phyloP scores from a whole-genome alignment of 2,797 vertebrate genomes.

The Synaphobranchus kaupii region DNA sequence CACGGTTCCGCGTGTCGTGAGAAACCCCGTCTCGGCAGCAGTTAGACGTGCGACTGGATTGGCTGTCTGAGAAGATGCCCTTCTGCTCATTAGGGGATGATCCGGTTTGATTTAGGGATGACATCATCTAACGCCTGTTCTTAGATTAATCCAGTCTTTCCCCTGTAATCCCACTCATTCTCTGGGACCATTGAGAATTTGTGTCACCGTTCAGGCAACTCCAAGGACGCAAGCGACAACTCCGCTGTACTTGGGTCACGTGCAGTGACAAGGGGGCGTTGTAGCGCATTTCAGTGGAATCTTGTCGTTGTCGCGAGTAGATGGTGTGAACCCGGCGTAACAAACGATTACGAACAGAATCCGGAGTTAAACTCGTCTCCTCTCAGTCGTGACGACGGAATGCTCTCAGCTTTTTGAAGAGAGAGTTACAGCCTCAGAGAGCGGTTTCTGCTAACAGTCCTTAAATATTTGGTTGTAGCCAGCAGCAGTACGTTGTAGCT shows the following conservation, averaged over 20 bases:
- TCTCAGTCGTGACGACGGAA: no score
- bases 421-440: no score
- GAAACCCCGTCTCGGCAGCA: not conserved
- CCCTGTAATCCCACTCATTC: not conserved
- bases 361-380: slow-evolving; percentile 28
- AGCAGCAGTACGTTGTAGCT: no score
- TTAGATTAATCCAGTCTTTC: slow-evolving; percentile 19
- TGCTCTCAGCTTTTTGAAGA: no score
- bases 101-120: slow-evolving; percentile 20
- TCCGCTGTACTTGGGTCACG: no score
- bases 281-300: no score
- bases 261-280: no score
- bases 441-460: no score
- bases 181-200: not conserved
- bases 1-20: not conserved
- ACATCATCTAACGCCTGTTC: slow-evolving; percentile 3
- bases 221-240: not conserved
- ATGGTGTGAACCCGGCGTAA: not conserved
- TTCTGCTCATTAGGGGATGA: slow-evolving; percentile 1
- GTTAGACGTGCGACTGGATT: not conserved
- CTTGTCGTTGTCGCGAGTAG: no score
- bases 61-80: not conserved
- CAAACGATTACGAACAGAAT: slow-evolving; percentile 27
- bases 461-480: no score
- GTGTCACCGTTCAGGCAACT: not conserved